Percentiles rank a stretch among this genome's conserved stretches.
phyloP scores from a whole-genome alignment of 1,140 invertebrate species.

The Conopomorpha cramerella region DNA sequence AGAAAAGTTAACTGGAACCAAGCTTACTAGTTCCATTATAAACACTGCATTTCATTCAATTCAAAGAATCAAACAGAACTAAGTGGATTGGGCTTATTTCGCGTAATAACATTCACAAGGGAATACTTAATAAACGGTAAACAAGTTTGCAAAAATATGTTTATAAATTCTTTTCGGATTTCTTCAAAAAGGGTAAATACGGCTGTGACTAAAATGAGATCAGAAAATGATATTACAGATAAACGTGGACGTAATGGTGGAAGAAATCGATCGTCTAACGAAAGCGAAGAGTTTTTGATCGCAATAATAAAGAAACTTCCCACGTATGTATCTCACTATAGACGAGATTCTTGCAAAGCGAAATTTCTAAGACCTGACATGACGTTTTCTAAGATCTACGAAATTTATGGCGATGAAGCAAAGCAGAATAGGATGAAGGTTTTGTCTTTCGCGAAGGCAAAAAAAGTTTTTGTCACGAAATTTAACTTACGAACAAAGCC shows the following conservation, averaged over 20 bases:
- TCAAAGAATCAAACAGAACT: no score
- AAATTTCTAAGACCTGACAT: neutral
- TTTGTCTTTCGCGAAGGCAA: neutral
- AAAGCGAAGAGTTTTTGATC: neutral
- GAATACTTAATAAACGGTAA: no score
- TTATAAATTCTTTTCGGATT: neutral
- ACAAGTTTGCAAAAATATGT: no score
- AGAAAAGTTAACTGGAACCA: no score
- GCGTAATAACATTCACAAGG: no score
- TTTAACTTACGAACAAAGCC: no score
- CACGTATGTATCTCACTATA: conserved; percentile 1
- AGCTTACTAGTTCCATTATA: no score
- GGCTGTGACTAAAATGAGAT: neutral
- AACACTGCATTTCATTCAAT: no score
- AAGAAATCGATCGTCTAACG: neutral
- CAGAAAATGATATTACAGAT: no score
- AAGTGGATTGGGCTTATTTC: no score
- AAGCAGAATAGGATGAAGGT: neutral
- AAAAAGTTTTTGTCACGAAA: neutral
- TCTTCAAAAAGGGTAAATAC: neutral
- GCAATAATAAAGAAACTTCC: neutral
- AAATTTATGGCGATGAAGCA: no score
- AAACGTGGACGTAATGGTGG: neutral
- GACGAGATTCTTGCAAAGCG: neutral
- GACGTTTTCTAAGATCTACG: neutral